phyloP scores from a whole-genome alignment of 2,888 invertebrate genomes.

The Ptychoptera albimana region DNA sequence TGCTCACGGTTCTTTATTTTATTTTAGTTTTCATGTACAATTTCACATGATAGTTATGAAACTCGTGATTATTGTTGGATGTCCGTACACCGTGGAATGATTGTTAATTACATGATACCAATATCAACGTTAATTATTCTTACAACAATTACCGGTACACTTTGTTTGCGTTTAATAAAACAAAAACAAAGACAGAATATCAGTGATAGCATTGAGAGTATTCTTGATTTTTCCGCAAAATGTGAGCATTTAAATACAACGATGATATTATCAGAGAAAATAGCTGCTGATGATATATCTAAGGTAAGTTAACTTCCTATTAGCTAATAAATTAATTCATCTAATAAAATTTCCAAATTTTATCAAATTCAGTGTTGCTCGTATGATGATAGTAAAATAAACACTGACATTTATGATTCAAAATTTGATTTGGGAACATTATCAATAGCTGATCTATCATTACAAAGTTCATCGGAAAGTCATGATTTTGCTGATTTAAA shows the following conservation, averaged over 20 bases:
- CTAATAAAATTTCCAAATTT: background rate
- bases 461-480: constrained; percentile 32
- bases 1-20: background rate
- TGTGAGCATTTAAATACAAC: constrained; percentile 9
- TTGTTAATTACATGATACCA: constrained; percentile 58
- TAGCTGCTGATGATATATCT: background rate
- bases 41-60: constrained; percentile 56
- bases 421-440: constrained; percentile 30
- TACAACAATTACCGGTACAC: constrained; percentile 39
- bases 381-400: constrained; percentile 4
- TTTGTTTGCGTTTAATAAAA: constrained; percentile 32
- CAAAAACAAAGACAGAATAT: constrained; percentile 16
- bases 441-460: constrained; percentile 34
- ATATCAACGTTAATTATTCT: constrained; percentile 48
- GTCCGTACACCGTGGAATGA: constrained; percentile 61
- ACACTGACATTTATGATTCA: constrained; percentile 16
- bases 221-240: constrained; percentile 11
- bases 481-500: constrained; percentile 41
- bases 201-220: constrained; percentile 13
- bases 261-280: background rate
- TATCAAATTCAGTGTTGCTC: background rate
- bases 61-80: constrained; percentile 60
- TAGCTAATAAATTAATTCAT: background rate
- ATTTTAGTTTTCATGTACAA: constrained; percentile 43
- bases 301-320: background rate